Base-by-base conservation (phyloP, 35 echinoderm and acorn worm species). In the Strongylocentrotus purpuratus region DNA sequence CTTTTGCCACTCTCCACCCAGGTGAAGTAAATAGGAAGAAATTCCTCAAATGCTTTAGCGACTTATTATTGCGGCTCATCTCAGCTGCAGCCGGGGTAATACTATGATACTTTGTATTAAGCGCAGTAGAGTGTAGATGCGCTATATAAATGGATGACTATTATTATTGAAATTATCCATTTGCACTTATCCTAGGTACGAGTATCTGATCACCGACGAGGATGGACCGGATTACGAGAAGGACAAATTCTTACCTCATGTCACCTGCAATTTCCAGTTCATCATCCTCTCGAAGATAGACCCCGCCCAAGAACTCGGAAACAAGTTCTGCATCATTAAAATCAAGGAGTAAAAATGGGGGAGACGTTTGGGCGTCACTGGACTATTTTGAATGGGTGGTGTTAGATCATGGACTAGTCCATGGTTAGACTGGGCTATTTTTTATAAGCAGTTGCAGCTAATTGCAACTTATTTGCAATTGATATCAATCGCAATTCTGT, bases 171-270 rank as follows among this genome's bases (percentile, higher is more conserved):
- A 46, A 47, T 92, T 60, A 60, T 65, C 33, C 5, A 31, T 50
- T 47, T 58, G 4, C 28, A 13, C 28, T 93, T 32, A n/a, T 93
- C 31, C 0, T 28, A 98, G 97, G 65, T 98, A 96, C 58, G 45
- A 32, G 5, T 94, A 92, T 7, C 97, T 98, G 7, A 95, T 98
- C 35, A 97, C 97, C 14, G 95, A 97, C 0, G 48, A 89, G 28
- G 97, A 98, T 46, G 97, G 97, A 28, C 47, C 88, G 41, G 97
- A 98, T 25, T 98, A 97, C 46, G 85, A 94, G 15, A 87, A 86
- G 31, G 87, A 95, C 33, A 55, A 97, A 52, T 98, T 98, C 91
- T 48, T 94, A 31, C 94, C 94, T 31, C 78, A 91, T 13, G 86
- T 94, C 46, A 94, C 85, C 12, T 32, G 94, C 9, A 94, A 94